Evolutionary conservation across 2,888 invertebrate genomes (phyloP).

Genomic region (Teleiodes luculella): DNA sequence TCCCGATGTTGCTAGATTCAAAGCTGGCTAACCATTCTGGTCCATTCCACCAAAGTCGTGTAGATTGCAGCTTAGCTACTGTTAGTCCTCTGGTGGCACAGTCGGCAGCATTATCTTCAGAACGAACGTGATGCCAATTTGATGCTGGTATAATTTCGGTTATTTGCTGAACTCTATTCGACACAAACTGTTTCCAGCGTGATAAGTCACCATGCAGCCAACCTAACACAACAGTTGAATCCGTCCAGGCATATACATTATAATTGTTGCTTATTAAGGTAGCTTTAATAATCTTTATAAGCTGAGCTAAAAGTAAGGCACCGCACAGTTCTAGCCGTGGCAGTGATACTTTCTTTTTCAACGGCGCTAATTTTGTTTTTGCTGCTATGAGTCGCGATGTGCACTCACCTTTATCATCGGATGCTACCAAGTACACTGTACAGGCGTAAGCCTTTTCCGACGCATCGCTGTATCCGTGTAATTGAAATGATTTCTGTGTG

Average conservation of each 20-base stretch:
- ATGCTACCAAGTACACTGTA: not conserved
- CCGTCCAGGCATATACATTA: not conserved
- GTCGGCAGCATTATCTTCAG: not conserved
- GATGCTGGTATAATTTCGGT: not conserved
- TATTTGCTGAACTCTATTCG: not conserved
- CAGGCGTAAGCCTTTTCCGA: not conserved
- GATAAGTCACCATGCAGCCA: not conserved
- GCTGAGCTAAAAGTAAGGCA: not conserved
- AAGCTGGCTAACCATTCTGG: too few relatives aligned
- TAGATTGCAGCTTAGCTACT: not conserved
- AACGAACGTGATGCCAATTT: not conserved
- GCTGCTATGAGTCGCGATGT: not conserved
- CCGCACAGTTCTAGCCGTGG: not conserved
- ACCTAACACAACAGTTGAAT: not conserved
- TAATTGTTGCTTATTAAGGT: too few relatives aligned
- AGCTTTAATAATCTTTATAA: not conserved
- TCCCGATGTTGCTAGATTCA: too few relatives aligned
- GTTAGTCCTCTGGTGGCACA: not conserved
- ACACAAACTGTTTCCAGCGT: not conserved
- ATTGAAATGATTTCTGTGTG: not conserved
- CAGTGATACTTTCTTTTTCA: not conserved
- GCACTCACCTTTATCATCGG: not conserved
- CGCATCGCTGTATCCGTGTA: not conserved
- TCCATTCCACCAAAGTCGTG: not conserved
- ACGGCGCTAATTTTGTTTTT: slow-evolving; percentile 4